These are phyloP conservation scores for Hemitrygon akajei DNA, from an alignment of 2,797 vertebrate genomes.

Conservation along the genomic window DNA sequence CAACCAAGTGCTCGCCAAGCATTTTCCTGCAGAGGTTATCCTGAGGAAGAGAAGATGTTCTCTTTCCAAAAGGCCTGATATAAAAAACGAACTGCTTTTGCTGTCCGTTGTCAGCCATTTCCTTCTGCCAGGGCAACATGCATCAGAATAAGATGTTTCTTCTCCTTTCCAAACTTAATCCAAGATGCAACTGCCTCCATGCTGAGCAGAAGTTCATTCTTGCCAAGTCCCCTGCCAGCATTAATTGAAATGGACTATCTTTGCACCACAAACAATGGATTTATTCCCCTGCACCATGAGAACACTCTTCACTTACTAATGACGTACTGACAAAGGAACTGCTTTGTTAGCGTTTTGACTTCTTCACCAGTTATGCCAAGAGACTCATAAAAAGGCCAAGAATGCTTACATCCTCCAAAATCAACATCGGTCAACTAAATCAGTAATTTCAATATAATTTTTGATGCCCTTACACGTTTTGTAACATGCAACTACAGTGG, in stretches of 20 bases:
- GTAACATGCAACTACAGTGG: background rate
- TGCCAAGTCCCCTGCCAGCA: conserved; percentile 11
- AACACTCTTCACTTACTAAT: conserved; percentile 17
- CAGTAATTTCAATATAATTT: background rate
- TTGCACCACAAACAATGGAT: background rate
- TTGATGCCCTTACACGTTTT: background rate
- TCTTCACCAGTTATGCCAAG: background rate
- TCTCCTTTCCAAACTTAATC: background rate
- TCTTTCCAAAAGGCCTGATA: background rate
- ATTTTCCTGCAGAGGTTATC: background rate
- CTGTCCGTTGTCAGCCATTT: background rate
- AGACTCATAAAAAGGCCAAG: background rate
- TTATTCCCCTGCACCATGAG: background rate
- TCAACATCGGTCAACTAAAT: background rate
- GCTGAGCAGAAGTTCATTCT: background rate
- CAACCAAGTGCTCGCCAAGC: background rate
- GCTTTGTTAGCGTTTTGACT: no score
- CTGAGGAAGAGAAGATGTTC: background rate
- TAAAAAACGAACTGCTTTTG: background rate
- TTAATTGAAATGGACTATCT: background rate
- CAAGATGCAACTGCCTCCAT: background rate
- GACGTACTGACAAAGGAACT: background rate
- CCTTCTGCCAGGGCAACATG: background rate
- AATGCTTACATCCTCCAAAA: background rate
- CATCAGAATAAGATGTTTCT: background rate